A percentile compares a stretch with the other conserved stretches of the same genome.
Conservation (phyloP, 2,113 vertebrate species). For the Laticauda laticaudata region DNA sequence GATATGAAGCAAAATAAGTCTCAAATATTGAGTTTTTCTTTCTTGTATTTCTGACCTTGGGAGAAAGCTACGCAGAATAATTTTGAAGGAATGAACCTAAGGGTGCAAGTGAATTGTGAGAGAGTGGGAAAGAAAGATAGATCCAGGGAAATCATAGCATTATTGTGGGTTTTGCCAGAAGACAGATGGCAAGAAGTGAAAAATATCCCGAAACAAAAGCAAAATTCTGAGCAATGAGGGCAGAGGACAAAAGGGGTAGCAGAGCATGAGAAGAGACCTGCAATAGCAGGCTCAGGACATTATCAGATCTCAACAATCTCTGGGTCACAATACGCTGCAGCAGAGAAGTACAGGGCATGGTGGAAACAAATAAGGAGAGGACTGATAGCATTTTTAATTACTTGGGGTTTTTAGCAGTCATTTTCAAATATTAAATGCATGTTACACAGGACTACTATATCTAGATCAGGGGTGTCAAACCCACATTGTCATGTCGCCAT, state of each 20-base stretch:
- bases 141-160: constrained; percentile 3
- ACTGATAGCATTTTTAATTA: background rate
- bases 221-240: background rate
- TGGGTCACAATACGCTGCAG: accelerated
- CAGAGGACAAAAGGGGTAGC: background rate
- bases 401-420: background rate
- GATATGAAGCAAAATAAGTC: background rate
- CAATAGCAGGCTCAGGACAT: background rate
- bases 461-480: background rate
- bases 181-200: constrained; percentile 15
- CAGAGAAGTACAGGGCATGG: background rate
- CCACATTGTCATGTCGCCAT: no score
- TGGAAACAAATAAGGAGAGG: background rate
- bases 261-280: background rate
- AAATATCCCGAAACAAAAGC: background rate
- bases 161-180: constrained; percentile 1
- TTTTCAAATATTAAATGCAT: background rate
- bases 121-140: background rate
- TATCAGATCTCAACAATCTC: background rate
- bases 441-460: background rate
- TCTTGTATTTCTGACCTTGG: background rate
- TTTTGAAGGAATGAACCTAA: constrained; percentile 1
- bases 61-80: accelerated
- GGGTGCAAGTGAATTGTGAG: background rate
- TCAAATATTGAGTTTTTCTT: background rate